Conservation (phyloP, 2,113 vertebrate species). For the Triplophysa dalaica region DNA sequence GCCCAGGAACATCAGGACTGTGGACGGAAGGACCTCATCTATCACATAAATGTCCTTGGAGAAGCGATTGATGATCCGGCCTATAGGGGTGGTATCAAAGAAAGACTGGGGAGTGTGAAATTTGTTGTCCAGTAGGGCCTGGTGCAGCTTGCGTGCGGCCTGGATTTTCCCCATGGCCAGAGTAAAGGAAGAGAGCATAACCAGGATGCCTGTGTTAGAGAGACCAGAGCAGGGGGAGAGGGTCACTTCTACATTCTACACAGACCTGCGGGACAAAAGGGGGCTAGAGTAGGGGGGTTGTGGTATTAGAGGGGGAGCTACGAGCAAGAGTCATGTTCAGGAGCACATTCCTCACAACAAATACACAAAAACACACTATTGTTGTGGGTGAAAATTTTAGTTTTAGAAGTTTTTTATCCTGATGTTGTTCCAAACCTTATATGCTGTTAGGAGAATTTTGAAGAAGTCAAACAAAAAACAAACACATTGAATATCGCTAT, state of each 20-base stretch:
- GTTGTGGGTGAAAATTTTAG: background rate
- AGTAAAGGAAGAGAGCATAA: constrained; percentile 83
- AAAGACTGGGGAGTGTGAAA: constrained; percentile 90
- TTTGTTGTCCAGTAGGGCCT: constrained; percentile 85
- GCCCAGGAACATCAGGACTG: constrained; percentile 85
- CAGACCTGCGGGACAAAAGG: constrained; percentile 9
- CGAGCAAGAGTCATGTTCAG: background rate
- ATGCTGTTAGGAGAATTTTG: too few species aligned
- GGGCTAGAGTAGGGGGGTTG: background rate
- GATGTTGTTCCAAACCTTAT: too few species aligned
- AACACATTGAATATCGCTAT: too few species aligned
- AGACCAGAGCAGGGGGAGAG: constrained; percentile 53
- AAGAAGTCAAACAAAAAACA: too few species aligned
- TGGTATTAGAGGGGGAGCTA: background rate
- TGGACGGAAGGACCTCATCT: constrained; percentile 84
- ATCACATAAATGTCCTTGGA: constrained; percentile 93
- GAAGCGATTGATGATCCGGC: constrained; percentile 95
- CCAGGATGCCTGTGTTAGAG: constrained; percentile 78
- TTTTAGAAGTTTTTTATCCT: too few species aligned
- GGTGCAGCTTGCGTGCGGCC: constrained; percentile 81
- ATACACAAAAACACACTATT: background rate
- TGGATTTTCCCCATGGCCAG: constrained; percentile 84
- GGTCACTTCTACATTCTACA: constrained; percentile 26
- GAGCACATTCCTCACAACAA: background rate
- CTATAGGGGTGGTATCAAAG: constrained; percentile 92